Evolutionary conservation across 2,797 vertebrate genomes (phyloP), one percentile per base, ranked within the genome.

Genomic region (Chiroxiphia lanceolata): DNA sequence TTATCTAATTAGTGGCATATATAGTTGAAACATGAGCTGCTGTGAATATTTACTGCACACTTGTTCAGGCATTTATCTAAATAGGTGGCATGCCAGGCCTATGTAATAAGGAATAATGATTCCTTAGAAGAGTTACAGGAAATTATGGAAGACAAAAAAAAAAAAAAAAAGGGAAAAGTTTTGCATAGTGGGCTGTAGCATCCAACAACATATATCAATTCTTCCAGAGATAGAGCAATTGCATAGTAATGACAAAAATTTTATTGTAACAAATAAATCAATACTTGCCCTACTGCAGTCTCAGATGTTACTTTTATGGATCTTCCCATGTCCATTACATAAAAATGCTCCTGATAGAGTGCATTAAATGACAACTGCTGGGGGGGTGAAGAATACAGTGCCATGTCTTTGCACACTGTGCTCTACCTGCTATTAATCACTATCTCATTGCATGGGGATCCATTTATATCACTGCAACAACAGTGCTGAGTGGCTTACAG

Each of bases 1-100:
- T 98, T 98, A 98, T 98, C 98, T 98, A 98, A 98, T 98, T 98
- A 98, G 98, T 97, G 96, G 97, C 97, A 97, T 96, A 98, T 97
- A 98, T 97, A 87, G 97, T 95, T 98, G 98, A 98, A 97, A 97
- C 97, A 98, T 97, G 96, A 97, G 97, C 98, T 97, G 98, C 98
- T 98, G 97, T 96, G 98, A 98, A 98, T 98, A 98, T 98, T 98
- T 98, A 98, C 98, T 97, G 96, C 97, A 95, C 95, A 97, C 98
- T 98, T 97, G 96, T 98, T 97, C 97, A 92, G 74, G 86, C 98
- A 98, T 98, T 98, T 98, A 98, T 98, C 98, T 98, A 98, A 98
- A 98, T 98, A 98, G 98, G 97, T 98, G 98, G 98, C 97, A 97
- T 96, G 97, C 97, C 97, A 98, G 97, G 95, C 91, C 96, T 91